Conservation (phyloP, 2,797 vertebrate species). For the Chaunax sp. region DNA sequence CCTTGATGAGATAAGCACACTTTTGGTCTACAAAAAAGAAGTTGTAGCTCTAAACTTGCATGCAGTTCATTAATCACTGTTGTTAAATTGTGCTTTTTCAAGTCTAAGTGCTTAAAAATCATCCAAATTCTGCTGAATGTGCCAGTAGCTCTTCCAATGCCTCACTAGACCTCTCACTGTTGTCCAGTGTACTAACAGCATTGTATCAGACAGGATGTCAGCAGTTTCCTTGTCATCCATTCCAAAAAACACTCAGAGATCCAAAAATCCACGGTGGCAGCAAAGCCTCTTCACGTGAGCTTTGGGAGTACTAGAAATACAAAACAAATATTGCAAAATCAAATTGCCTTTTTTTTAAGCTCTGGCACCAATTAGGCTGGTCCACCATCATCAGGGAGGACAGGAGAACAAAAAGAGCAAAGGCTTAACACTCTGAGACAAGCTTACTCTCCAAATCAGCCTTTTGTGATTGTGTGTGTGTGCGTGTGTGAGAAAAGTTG, state of each 20-base stretch:
- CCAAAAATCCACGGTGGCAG: conserved; percentile 52
- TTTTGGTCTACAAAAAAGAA: neutral
- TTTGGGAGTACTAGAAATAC: conserved; percentile 34
- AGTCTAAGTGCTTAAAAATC: too few species aligned
- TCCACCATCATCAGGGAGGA: conserved; percentile 28
- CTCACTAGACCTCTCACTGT: neutral
- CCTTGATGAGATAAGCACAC: too few species aligned
- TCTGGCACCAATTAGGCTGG: conserved; percentile 71
- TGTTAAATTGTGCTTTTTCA: too few species aligned
- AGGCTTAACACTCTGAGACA: conserved; percentile 37
- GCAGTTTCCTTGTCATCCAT: conserved; percentile 17
- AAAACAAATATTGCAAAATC: conserved; percentile 56
- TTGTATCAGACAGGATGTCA: conserved; percentile 20
- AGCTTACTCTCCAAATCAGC: conserved; percentile 24
- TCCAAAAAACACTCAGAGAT: conserved; percentile 23
- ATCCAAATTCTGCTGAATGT: neutral
- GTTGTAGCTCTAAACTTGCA: too few species aligned
- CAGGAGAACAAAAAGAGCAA: conserved; percentile 49
- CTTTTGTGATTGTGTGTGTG: conserved; percentile 25
- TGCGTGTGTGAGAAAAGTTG: conserved; percentile 47
- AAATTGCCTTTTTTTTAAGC: conserved; percentile 76
- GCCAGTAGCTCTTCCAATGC: conserved; percentile 1
- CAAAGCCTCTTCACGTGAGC: conserved; percentile 51
- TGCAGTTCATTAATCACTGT: too few species aligned
- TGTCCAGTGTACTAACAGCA: conserved; percentile 18